Evolutionary conservation across 2,888 invertebrate species (phyloP).

Genomic region (Agrochola circellaris): DNA sequence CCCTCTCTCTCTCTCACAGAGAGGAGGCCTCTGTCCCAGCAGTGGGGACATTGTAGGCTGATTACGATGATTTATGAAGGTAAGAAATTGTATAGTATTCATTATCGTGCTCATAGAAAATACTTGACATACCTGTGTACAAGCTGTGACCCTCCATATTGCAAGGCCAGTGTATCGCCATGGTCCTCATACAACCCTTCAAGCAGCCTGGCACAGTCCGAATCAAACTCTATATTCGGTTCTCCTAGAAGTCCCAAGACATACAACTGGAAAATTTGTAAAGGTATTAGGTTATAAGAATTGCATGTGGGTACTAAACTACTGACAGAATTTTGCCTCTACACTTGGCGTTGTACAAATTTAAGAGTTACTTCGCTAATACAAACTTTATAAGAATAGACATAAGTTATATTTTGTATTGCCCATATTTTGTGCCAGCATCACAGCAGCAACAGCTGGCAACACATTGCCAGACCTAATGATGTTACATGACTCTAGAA

Average conservation of each 20-base stretch:
- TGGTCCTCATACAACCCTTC: slow-evolving; percentile 99
- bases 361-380: not conserved
- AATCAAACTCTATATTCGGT: slow-evolving; percentile 97
- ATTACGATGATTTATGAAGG: no score
- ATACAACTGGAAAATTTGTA: slow-evolving; percentile 92
- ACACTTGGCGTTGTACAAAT: not conserved
- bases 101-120: not conserved
- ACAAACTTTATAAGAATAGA: not conserved
- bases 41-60: no score
- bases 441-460: no score
- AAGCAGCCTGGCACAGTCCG: slow-evolving; percentile 97
- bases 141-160: slow-evolving; percentile 99
- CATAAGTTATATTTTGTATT: not conserved
- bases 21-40: no score
- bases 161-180: slow-evolving; percentile 98
- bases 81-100: not conserved
- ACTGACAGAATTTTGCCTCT: not conserved
- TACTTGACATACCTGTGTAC: slow-evolving; percentile 93
- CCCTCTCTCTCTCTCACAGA: no score
- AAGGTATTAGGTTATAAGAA: not conserved
- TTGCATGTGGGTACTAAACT: not conserved
- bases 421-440: no score
- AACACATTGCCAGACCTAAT: no score
- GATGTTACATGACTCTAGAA: not conserved
- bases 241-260: slow-evolving; percentile 96